Base-by-base conservation (phyloP, 2,113 vertebrate species). In the Tragulus kanchil region DNA sequence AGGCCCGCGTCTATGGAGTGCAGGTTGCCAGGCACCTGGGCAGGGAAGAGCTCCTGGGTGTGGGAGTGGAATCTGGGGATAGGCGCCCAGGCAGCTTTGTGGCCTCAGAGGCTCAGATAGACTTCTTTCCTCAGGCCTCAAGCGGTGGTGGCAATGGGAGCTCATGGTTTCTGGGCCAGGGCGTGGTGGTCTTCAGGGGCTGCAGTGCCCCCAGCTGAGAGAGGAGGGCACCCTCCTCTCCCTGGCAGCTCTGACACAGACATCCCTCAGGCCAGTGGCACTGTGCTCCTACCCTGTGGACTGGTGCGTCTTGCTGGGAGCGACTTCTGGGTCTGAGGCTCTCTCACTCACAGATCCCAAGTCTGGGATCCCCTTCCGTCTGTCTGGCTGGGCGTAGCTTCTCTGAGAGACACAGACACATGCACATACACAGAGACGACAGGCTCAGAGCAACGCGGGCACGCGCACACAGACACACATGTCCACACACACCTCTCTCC, bases 401-500 rank as follows among this genome's bases (percentile, higher is more conserved):
- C 87, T 97, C 95, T 85, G 87, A 86, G 96, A 97, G 84, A 97
- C 94, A 95, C 86, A 96, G 93, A 94, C 61, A 90, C 84, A 94
- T 78, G 84, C 62, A 95, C 69, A 93, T 31, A 93, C 83, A 94
- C 89, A 98, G 86, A 97, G 84, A 90, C 48, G 0, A 89, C 54
- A 93, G 96, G 61, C 91, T 97, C 65, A 91, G 83, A 97, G 85
- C 95, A 59, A 82, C 19, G 14, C 67, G 93, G 45, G 69, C 89
- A 94, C 73, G 65, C 82, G 85, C 58, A 93, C 90, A 89, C 19
- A 82, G 45, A 92, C 19, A 86, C 17, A 64, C 16, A 36, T 1
- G 7, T 16, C 50, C 59, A 93, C 26, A 97, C n/a, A 93, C 3
- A 48, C 54, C 10, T 23, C 54, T 90, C 77, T 26, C 75, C 50